Base-by-base conservation (phyloP, 2,113 vertebrate species). In the Fulica atra region DNA sequence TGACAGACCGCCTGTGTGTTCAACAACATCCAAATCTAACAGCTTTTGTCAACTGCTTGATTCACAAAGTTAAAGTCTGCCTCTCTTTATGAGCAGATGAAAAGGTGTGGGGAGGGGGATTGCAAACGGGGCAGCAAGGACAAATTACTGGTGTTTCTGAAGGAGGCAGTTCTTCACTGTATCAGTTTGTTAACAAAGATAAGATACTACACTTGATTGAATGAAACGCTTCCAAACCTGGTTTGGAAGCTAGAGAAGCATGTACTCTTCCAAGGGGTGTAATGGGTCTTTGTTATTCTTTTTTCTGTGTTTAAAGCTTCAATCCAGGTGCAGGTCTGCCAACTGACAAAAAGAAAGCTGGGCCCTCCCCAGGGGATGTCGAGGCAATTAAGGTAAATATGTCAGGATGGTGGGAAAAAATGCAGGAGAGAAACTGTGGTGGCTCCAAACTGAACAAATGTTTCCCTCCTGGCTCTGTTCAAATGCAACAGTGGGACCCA, bases 131-230 rank as follows among this genome's bases (percentile, higher is more conserved):
- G 33, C 69, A 81, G 60, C 0, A 4, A 96, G 78, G 81, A 60
- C 65, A 56, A 71, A 70, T 24, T 83, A 87, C 85, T 97, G 97
- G 98, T 99, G 98, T 98, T 99, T 98, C 98, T 98, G 97, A 98
- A 99, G 98, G 98, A 98, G 97, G 97, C 97, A 97, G 79, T 97
- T 97, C 96, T 98, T 92, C 91, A 74, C 93, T 98, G 98, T 99
- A 99, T 99, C 99, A 98, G 99, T 98, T 98, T 99, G 98, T 99
- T 99, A 98, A 99, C 98, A 97, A 97, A 98, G 99, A 99, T 98
- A 98, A 99, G 99, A 99, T 99, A 98, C 99, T 99, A 99, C 99
- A 99, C 99, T 98, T 97, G 98, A 98, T 98, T 98, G 96, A 97
- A 91, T 98, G 80, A 89, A 92, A 94, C 46, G 84, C 98, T 98